Percentiles rank a stretch among this genome's conserved stretches.
Conservation (phyloP, 2,888 invertebrate species). For the Lochmaea capreae region DNA sequence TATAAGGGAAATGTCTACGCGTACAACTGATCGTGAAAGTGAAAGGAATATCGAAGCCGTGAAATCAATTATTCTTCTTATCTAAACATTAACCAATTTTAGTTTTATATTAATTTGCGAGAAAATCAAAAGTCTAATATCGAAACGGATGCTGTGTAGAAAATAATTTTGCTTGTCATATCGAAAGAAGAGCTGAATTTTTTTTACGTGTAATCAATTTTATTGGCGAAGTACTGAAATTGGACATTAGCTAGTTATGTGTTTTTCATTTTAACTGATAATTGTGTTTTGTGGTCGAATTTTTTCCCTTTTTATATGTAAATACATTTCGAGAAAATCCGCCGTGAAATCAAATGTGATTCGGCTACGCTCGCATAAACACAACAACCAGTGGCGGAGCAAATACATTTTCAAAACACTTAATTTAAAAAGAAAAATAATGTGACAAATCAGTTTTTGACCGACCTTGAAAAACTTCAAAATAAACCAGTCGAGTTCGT, state of each 20-base stretch:
- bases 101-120: too few relatives aligned
- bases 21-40: too few relatives aligned
- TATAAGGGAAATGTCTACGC: too few relatives aligned
- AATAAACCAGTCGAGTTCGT: too few relatives aligned
- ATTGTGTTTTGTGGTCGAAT: slow-evolving; percentile 32
- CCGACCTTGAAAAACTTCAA: too few relatives aligned
- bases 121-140: too few relatives aligned
- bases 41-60: too few relatives aligned
- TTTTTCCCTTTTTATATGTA: slow-evolving; percentile 32
- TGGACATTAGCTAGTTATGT: slow-evolving; percentile 19
- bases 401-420: not conserved
- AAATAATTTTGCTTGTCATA: not conserved
- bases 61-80: too few relatives aligned
- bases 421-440: not conserved
- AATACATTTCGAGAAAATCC: slow-evolving; percentile 33
- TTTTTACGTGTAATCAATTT: not conserved
- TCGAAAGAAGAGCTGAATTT: not conserved
- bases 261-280: slow-evolving; percentile 23
- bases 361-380: slow-evolving; percentile 28
- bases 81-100: too few relatives aligned
- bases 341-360: slow-evolving; percentile 32
- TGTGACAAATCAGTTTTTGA: too few relatives aligned
- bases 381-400: slow-evolving; percentile 15
- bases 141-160: not conserved
- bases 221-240: slow-evolving; percentile 19